Base-by-base conservation (phyloP, 2,888 invertebrate genomes). In the Sturmia bella region DNA sequence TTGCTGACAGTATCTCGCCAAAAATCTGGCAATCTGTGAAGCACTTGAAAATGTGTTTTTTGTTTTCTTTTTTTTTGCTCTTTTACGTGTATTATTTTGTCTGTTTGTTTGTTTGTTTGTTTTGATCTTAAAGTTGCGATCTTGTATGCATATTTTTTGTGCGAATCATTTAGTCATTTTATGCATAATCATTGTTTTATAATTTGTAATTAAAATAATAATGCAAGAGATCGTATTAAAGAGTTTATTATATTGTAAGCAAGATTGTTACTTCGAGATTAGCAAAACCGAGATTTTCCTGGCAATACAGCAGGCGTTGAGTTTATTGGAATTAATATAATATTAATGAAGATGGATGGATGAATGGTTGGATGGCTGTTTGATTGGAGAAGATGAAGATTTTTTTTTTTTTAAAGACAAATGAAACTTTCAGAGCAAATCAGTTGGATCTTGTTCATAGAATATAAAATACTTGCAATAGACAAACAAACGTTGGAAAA, bases 181-280 rank as follows among this genome's bases (percentile, higher is more conserved):
- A 21, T 80, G 70, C 75, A 75, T 64, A 57, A 70, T 80, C 75
- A 80, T 70, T 59, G 59, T 64, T 70, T 70, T 52, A 74, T 75
- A 80, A 80, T 70, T 70, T 75, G 64, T 75, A 75, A 70, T 80
- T 80, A 80, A 80, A 63, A 3, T 80, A 74, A 74, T 74, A 50
- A 69, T 17, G 41, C 48, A 27, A 64, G 32, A 52, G 68, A 61
- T 52, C 52, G 64, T 37, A 24, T 7, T 9, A 50, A 54, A 50
- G 13, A 45, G 66, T 43, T 48, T 56, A 19, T 7, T 52, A 52
- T 57, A 59, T 64, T 21, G 37, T 13, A 19, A 45, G 6, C 17
- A 13, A 56, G 37, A 32, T 70, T 50, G 37, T 57, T 19, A 11
- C 12, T 45, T 32, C 17, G 9, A 7, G 24, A 39, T 13, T 17